These are phyloP conservation scores for Calephelis perditalis DNA, from an alignment of 2,888 invertebrate genomes.

Conservation along the genomic window DNA sequence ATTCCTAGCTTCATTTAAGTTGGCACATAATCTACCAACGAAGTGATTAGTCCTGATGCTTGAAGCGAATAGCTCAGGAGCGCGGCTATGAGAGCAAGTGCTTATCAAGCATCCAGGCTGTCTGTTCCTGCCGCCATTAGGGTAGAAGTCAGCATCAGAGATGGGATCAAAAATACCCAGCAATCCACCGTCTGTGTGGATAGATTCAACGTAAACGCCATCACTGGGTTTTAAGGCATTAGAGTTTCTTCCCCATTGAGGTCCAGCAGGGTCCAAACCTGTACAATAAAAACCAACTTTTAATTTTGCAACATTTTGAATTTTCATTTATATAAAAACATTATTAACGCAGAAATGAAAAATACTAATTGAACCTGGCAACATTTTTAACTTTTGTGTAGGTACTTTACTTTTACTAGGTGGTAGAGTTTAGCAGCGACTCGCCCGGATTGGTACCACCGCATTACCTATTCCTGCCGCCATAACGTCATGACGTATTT, in stretches of 20 bases:
- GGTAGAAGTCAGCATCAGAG: conserved; percentile 40
- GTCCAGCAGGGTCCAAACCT: conserved; percentile 50
- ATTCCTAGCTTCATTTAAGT: conserved; percentile 30
- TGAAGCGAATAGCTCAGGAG: conserved; percentile 36
- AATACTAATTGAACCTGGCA: too few species aligned
- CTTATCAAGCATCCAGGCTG: conserved; percentile 39
- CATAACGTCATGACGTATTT: too few species aligned
- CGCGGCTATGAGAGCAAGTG: conserved; percentile 39
- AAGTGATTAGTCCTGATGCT: conserved; percentile 36
- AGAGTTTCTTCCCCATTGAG: conserved; percentile 37
- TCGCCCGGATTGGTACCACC: too few species aligned
- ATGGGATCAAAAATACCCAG: conserved; percentile 39
- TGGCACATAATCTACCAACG: conserved; percentile 33
- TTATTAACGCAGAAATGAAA: too few species aligned
- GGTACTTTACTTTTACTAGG: too few species aligned
- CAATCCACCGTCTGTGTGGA: conserved; percentile 41
- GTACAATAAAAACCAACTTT: neutral
- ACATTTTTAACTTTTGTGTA: too few species aligned
- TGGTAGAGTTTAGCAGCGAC: too few species aligned
- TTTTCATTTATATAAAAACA: too few species aligned
- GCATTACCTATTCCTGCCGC: too few species aligned
- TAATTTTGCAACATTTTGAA: too few species aligned
- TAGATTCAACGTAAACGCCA: conserved; percentile 39
- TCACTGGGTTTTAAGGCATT: conserved; percentile 36
- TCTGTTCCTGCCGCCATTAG: conserved; percentile 38